Evolutionary conservation across 2,888 invertebrate species (phyloP), one percentile per base, ranked within the genome.

Genomic region (Noctua janthe): DNA sequence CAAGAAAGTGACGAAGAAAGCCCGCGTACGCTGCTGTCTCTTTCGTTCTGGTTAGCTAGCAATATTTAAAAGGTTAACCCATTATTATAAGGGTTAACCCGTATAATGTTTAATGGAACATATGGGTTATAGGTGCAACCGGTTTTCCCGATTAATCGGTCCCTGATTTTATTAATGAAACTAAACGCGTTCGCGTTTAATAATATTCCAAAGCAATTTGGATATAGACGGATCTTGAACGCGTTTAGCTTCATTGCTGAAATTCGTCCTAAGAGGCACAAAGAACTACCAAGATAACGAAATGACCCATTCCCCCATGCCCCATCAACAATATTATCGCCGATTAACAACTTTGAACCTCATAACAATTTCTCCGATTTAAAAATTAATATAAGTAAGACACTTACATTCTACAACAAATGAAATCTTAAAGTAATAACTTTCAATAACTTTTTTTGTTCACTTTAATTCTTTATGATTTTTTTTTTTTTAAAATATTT

Each of bases 401-500:
- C 85, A 85, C 91, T 91, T 92, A 92, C 81, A 91, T 84, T 88
- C 87, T 90, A 92, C 77, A 92, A 92, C 93, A 94, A 93, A 92
- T 91, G 86, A 92, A 89, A 88, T 78, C 92, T 93, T 93, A 92
- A 88, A 92, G 91, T 91, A 90, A 90, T 89, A 89, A 74, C 75
- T 72, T 39, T 81, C 73, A 83, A 75, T 82, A 73, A 82, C 76
- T 93, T 94, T 94, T 94, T 94, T 93, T 94, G 90, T 90, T 91
- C 88, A 87, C 91, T 95, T 94, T 93, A 90, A 85, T 89, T 90
- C 87, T 92, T 95, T 93, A 81, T 89, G 78, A 3, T 15, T 71
- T 92, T 93, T 95, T 47, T 91, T 95, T 95, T 95, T 87, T 87
- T 92, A 91, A 91, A 87, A 84, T 86, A 86, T 90, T 83, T 87